These are phyloP conservation scores for Trematomus bernacchii DNA, from an alignment of 2,797 vertebrate genomes.

Conservation along the genomic window DNA sequence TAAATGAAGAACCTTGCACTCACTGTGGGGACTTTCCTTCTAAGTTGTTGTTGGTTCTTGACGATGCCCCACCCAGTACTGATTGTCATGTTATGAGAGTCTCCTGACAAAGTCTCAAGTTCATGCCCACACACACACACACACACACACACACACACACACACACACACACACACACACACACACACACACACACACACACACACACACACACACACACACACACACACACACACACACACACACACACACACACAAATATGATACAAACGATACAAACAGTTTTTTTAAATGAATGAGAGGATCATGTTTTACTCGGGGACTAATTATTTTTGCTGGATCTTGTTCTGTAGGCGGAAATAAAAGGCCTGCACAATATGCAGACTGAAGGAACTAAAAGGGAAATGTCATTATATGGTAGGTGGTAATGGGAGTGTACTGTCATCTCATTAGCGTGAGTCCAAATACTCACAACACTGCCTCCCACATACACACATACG, in stretches of 20 bases:
- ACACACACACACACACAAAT: conserved; percentile 3
- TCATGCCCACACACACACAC: background rate
- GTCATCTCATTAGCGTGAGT: conserved; percentile 9
- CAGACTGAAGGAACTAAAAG: conserved; percentile 1
- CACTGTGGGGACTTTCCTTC: conserved; percentile 38
- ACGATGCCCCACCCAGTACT: conserved; percentile 26
- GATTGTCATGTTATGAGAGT: background rate
- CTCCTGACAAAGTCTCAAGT: background rate
- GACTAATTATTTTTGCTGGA: conserved; percentile 4
- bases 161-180: background rate
- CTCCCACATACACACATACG: background rate
- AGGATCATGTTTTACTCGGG: conserved; percentile 9
- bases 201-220: too few relatives aligned
- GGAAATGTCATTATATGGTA: conserved; percentile 39
- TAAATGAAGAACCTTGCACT: conserved; percentile 17
- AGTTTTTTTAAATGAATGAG: too few relatives aligned
- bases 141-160: too few relatives aligned
- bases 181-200: conserved; percentile 7
- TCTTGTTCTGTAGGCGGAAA: background rate
- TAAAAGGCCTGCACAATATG: background rate
- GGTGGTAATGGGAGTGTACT: conserved; percentile 26
- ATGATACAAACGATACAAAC: too few relatives aligned
- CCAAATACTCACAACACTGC: background rate
- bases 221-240: background rate
- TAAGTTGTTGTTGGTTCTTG: conserved; percentile 8